These are phyloP conservation scores for Empis livida DNA, from an alignment of 2,888 invertebrate species.

Conservation along the genomic window DNA sequence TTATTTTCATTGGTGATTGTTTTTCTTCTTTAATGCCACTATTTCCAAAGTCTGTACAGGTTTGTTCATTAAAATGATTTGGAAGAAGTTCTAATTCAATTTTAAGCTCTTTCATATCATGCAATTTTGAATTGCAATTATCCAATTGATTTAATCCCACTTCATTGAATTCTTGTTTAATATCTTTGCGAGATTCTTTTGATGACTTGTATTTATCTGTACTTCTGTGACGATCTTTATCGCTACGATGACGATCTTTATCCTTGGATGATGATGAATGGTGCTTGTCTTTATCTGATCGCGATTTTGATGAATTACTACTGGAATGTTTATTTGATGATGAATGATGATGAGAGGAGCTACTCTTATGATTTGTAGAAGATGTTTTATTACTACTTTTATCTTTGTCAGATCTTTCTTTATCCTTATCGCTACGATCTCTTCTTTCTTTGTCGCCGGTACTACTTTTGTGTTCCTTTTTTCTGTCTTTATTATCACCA, in stretches of 20 bases:
- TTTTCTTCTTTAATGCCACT: background rate
- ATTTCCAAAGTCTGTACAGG: background rate
- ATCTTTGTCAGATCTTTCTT: slow-evolving; percentile 11
- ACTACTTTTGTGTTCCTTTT: slow-evolving; percentile 33
- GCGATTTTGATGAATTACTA: slow-evolving; percentile 18
- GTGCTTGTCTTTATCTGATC: slow-evolving; percentile 29
- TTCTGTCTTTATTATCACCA: slow-evolving; percentile 25
- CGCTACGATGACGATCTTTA: slow-evolving; percentile 24
- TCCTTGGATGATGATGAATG: slow-evolving; percentile 25
- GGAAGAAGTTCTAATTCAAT: slow-evolving; percentile 7
- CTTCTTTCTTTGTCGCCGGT: slow-evolving; percentile 15
- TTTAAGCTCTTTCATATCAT: slow-evolving; percentile 9
- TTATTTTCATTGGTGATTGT: background rate
- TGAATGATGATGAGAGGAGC: slow-evolving; percentile 8
- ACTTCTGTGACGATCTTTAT: slow-evolving; percentile 19
- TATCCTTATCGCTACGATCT: slow-evolving; percentile 3
- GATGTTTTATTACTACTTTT: slow-evolving; percentile 14
- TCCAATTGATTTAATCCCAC: slow-evolving; percentile 13
- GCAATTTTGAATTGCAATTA: slow-evolving; percentile 19
- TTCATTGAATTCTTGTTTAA: slow-evolving; percentile 20
- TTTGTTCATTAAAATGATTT: background rate
- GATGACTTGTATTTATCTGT: too few species aligned
- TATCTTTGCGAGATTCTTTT: slow-evolving; percentile 17
- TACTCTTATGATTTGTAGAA: slow-evolving; percentile 13
- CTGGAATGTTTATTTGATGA: slow-evolving; percentile 37